Percentiles rank a stretch among this genome's conserved stretches.
Conservation (phyloP, 2,888 invertebrate genomes). For the Acanthopleura granulata region DNA sequence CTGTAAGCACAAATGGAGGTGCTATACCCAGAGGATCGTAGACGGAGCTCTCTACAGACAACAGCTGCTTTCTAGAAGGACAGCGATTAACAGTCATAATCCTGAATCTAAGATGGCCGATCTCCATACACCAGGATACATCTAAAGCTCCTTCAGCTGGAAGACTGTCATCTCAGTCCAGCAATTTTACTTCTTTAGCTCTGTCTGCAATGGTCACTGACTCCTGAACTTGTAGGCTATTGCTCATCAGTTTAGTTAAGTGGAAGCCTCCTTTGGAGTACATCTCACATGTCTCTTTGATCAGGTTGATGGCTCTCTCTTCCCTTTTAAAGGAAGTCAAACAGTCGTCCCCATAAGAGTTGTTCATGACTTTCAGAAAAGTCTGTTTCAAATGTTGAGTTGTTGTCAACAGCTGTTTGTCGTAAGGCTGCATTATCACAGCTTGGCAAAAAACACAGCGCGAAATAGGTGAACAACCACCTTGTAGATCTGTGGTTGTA, state of each 20-base stretch:
- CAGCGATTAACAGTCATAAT: too few relatives aligned
- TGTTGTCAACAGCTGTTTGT: background rate
- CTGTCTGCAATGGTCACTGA: background rate
- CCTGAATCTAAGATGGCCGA: conserved; percentile 20
- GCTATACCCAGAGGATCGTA: conserved; percentile 38
- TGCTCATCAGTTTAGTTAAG: conserved; percentile 25
- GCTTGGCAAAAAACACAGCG: too few relatives aligned
- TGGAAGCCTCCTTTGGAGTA: conserved; percentile 17
- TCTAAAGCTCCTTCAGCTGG: conserved; percentile 23
- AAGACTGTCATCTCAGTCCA: background rate
- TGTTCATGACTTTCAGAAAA: too few relatives aligned
- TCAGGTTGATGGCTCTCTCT: too few relatives aligned
- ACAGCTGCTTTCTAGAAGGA: too few relatives aligned
- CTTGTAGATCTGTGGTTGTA: too few relatives aligned
- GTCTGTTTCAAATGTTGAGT: background rate
- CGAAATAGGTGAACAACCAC: too few relatives aligned
- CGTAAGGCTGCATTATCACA: too few relatives aligned
- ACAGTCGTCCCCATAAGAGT: too few relatives aligned
- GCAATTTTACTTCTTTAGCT: background rate
- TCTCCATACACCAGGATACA: conserved; percentile 22
- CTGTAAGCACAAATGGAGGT: conserved; percentile 28
- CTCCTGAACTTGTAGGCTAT: conserved; percentile 19
- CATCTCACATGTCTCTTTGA: too few relatives aligned
- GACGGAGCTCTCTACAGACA: conserved; percentile 34
- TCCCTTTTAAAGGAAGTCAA: too few relatives aligned